A percentile compares a stretch with the other conserved stretches of the same genome.
Conservation (phyloP, 1,140 invertebrate genomes). For the Papilio polytes region DNA sequence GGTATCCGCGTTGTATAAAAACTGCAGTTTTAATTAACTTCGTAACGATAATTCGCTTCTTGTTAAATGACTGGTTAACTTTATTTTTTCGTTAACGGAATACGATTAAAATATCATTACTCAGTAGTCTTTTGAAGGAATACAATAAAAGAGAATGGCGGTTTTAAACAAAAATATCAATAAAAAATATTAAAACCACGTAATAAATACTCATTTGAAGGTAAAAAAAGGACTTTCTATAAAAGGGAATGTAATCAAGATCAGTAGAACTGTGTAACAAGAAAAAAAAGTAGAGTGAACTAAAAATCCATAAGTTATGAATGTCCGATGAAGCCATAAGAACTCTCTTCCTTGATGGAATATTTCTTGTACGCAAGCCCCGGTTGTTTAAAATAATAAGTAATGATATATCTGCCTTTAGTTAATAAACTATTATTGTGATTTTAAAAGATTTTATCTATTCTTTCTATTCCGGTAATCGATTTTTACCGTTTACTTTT, state of each 20-base stretch:
- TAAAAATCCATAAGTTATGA: neutral
- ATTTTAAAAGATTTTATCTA: neutral
- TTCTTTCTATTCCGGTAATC: neutral
- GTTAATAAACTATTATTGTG: neutral
- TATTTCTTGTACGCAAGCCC: neutral
- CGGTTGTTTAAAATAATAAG: neutral
- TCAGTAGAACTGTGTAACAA: neutral
- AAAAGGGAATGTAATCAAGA: neutral
- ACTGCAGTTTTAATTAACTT: slow-evolving; percentile 17
- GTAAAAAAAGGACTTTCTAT: no score
- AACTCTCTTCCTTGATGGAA: neutral
- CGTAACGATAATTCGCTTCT: neutral
- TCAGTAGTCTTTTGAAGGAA: neutral
- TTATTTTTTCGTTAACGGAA: neutral
- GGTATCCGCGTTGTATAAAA: neutral
- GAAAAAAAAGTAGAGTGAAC: neutral
- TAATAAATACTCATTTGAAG: neutral
- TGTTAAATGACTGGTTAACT: slow-evolving; percentile 14
- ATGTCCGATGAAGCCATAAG: neutral
- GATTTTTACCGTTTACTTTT: slow-evolving; percentile 1
- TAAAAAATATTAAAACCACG: neutral
- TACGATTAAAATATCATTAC: neutral
- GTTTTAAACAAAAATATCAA: neutral
- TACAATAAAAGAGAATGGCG: neutral
- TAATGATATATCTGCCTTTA: neutral